A percentile compares a stretch with the other conserved stretches of the same genome.
These are phyloP conservation scores for Passer domesticus DNA, from an alignment of 2,113 vertebrate genomes.

Conservation along the genomic window DNA sequence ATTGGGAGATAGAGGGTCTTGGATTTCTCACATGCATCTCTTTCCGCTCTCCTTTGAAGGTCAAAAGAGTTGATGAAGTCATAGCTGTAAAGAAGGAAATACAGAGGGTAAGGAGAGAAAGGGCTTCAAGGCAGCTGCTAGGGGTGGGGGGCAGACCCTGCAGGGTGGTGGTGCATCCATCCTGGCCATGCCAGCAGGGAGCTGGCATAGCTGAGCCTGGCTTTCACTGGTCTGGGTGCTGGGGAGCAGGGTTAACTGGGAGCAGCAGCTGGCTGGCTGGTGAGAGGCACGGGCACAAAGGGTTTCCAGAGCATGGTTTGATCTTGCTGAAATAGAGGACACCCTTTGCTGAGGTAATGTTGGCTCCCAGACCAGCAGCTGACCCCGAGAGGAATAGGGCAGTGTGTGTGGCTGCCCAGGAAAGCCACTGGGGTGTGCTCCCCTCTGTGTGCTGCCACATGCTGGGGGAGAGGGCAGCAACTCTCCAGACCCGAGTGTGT, in stretches of 20 bases:
- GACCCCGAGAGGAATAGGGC: background rate
- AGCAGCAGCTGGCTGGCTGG: background rate
- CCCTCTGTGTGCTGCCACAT: fast-evolving
- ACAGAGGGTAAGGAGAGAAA: background rate
- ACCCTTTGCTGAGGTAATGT: background rate
- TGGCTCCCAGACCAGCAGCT: background rate
- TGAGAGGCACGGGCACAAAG: background rate
- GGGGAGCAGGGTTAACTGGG: background rate
- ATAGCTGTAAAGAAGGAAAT: background rate
- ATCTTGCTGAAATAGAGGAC: background rate
- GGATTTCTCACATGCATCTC: background rate
- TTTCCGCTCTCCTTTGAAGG: background rate
- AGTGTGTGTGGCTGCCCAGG: background rate
- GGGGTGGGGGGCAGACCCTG: background rate
- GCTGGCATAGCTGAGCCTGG: background rate
- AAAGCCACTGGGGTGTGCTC: background rate
- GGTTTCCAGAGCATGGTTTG: background rate
- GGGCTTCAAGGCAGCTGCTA: background rate
- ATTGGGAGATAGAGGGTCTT: background rate
- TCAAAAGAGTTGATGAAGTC: background rate
- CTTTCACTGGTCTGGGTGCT: fast-evolving
- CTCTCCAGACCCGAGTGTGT: fast-evolving
- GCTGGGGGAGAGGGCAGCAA: fast-evolving
- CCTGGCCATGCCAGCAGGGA: background rate
- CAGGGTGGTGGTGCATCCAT: fast-evolving